A percentile compares a stretch with the other conserved stretches of the same genome.
Conservation (phyloP, 2,113 vertebrate species). For the Micronisus gabar region DNA sequence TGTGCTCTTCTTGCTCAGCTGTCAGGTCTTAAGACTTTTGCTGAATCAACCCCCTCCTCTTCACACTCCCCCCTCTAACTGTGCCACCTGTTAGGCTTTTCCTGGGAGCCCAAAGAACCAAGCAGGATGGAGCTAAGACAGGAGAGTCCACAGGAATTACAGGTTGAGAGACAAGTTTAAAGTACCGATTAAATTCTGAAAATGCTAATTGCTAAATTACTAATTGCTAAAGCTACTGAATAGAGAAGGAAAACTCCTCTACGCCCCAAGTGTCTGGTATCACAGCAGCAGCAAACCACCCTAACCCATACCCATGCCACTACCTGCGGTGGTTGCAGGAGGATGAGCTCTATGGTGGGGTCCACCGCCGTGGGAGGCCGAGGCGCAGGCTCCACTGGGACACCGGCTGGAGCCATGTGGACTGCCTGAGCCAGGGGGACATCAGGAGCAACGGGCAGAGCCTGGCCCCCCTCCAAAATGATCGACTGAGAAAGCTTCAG, state of each 20-base stretch:
- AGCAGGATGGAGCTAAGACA: neutral
- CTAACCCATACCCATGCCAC: accelerated
- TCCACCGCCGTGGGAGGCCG: constrained; percentile 77
- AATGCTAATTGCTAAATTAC: neutral
- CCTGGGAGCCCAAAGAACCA: neutral
- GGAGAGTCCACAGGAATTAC: neutral
- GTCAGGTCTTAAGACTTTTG: neutral
- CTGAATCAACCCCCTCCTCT: neutral
- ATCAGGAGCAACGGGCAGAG: constrained; percentile 70
- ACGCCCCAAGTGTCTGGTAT: neutral
- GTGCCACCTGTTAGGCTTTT: neutral
- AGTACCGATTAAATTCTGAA: neutral
- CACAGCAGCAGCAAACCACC: neutral
- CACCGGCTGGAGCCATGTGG: constrained; percentile 5
- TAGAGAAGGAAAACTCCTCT: neutral
- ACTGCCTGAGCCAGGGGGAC: constrained; percentile 69
- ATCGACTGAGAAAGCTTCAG: constrained; percentile 86
- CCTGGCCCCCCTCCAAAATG: constrained; percentile 82
- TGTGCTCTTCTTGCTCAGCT: neutral
- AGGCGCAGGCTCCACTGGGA: constrained; percentile 43
- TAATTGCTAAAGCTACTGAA: neutral
- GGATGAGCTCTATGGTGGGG: constrained; percentile 72
- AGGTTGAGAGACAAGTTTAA: neutral
- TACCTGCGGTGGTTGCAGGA: constrained; percentile 86
- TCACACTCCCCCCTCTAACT: neutral